Evolutionary conservation across 2,113 vertebrate genomes (phyloP).

Genomic region (Sebastes schlegelii): DNA sequence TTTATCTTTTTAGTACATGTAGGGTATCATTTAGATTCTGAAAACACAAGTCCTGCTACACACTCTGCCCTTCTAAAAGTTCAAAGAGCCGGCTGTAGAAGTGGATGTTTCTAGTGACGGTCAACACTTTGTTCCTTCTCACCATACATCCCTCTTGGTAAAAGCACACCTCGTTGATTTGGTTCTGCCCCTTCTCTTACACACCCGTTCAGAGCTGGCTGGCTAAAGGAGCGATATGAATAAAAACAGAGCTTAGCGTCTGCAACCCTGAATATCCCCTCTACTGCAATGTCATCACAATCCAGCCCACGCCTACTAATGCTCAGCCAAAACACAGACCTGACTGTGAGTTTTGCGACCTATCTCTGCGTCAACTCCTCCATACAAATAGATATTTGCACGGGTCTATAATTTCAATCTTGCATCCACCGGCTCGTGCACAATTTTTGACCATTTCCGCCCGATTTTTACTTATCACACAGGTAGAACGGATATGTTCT

Average conservation of each 20-base stretch:
- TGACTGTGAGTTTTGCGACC: constrained; percentile 35
- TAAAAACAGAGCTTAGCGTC: constrained; percentile 64
- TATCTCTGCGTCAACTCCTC: not conserved
- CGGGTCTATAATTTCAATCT: constrained; percentile 15
- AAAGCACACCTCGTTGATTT: not conserved
- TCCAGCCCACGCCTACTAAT: constrained; percentile 34
- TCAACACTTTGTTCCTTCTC: not conserved
- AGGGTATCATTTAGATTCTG: constrained; percentile 5
- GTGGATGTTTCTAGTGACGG: constrained; percentile 6
- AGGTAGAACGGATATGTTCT: not conserved
- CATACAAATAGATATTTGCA: constrained; percentile 7
- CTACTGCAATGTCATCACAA: constrained; percentile 64
- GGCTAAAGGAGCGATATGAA: constrained; percentile 36
- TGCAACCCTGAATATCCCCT: constrained; percentile 51
- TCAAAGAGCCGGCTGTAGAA: constrained; percentile 13
- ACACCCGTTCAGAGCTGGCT: constrained; percentile 31
- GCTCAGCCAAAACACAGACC: constrained; percentile 51
- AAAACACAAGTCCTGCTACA: constrained; percentile 10
- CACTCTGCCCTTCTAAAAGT: not conserved
- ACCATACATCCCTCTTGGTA: not conserved
- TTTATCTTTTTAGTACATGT: not conserved
- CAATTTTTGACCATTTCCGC: constrained; percentile 13
- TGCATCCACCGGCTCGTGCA: constrained; percentile 14
- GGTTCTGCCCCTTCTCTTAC: constrained; percentile 15
- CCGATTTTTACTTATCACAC: not conserved